phyloP scores from a whole-genome alignment of 2,888 invertebrate genomes.

The Habrosyne pyritoides region DNA sequence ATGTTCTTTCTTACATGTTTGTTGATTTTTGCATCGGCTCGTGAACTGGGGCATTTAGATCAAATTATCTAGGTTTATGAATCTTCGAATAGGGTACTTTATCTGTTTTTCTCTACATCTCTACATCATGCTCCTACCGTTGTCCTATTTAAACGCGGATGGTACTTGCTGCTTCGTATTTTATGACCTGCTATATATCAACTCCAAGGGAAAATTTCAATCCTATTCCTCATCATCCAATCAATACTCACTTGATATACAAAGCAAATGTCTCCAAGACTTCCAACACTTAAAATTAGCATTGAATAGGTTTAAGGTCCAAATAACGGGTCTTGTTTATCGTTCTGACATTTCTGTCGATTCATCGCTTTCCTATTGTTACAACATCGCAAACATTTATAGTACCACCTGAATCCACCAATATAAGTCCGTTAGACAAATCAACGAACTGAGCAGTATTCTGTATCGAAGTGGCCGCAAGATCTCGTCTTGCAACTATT shows the following conservation, averaged over 20 bases:
- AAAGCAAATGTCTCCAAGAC: not conserved
- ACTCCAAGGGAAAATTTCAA: no score
- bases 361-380: not conserved
- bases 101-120: conserved; percentile 6
- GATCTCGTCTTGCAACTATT: not conserved
- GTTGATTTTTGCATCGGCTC: conserved; percentile 19
- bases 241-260: not conserved
- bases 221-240: no score
- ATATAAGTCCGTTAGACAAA: not conserved
- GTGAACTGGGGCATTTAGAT: conserved; percentile 18
- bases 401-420: not conserved
- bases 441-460: not conserved
- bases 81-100: conserved; percentile 9
- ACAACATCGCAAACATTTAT: not conserved
- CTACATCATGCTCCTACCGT: no score
- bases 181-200: no score
- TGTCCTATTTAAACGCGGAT: no score
- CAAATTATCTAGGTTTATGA: conserved; percentile 17
- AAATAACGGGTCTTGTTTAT: not conserved
- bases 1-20: conserved; percentile 25
- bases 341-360: not conserved
- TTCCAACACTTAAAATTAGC: not conserved
- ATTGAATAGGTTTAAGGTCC: not conserved
- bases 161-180: no score
- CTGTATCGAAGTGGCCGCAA: not conserved